phyloP scores from a whole-genome alignment of 2,888 invertebrate genomes.

The Diarsia brunnea region DNA sequence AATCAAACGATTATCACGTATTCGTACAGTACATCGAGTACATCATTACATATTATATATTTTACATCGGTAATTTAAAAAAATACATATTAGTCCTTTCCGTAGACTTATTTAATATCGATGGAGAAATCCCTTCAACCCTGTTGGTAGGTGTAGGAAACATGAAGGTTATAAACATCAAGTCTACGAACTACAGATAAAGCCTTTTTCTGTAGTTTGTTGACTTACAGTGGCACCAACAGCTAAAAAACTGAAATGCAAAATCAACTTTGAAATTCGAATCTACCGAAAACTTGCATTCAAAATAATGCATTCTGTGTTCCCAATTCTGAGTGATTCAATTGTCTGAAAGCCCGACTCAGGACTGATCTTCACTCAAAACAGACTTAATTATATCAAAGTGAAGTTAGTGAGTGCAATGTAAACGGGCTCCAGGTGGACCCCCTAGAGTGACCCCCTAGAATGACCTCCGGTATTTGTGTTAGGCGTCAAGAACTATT shows the following conservation, averaged over 20 bases:
- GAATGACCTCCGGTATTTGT: conserved; percentile 56
- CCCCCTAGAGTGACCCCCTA: conserved; percentile 33
- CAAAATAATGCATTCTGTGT: conserved; percentile 8
- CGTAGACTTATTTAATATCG: no score
- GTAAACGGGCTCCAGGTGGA: conserved; percentile 50
- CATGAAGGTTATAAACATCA: no score
- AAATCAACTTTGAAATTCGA: background rate
- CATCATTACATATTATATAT: no score
- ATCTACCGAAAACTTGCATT: conserved; percentile 2
- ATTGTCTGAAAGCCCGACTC: conserved; percentile 15
- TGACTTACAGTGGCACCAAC: no score
- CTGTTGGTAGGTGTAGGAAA: no score
- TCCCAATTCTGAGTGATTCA: conserved; percentile 14
- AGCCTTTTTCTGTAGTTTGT: no score
- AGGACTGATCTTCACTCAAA: conserved; percentile 25
- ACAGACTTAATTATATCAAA: conserved; percentile 51
- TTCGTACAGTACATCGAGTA: no score
- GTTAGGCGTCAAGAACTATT: conserved; percentile 66
- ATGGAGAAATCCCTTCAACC: no score
- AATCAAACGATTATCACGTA: no score
- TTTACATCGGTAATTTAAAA: no score
- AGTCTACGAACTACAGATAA: background rate
- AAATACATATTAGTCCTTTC: no score
- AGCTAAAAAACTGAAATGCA: background rate
- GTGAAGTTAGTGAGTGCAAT: conserved; percentile 58